Percentiles rank a stretch among this genome's conserved stretches.
phyloP scores from a whole-genome alignment of 92 coral and sea anemone genomes.

The Parazoanthus swiftii region DNA sequence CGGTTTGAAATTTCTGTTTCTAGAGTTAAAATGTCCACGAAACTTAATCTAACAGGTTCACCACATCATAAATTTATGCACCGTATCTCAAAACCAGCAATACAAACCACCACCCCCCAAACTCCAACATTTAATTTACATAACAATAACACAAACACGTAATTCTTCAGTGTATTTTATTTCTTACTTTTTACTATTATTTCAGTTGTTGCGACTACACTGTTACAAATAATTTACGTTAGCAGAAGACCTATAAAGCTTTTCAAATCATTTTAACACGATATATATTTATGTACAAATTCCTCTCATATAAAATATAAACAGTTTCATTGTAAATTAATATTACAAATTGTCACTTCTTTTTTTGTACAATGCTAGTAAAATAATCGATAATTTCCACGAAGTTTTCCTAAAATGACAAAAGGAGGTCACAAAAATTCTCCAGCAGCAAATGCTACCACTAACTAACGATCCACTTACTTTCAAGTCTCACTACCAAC shows the following conservation, averaged over 20 bases:
- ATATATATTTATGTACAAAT: constrained; percentile 64
- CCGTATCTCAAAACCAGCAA: no score
- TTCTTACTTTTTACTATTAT: constrained; percentile 9
- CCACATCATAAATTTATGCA: no score
- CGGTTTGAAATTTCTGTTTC: no score
- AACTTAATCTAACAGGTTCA: no score
- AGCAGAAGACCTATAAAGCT: constrained; percentile 38
- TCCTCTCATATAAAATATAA: constrained; percentile 72
- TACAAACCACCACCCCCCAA: no score
- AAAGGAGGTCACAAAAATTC: neutral
- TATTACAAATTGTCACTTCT: constrained; percentile 35
- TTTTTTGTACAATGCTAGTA: constrained; percentile 36
- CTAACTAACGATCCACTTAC: neutral
- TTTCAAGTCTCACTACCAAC: neutral
- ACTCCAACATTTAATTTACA: neutral
- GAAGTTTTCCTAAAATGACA: constrained; percentile 35
- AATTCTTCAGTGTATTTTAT: neutral
- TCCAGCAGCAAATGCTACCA: neutral
- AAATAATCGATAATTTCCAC: constrained; percentile 32
- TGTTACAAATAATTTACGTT: constrained; percentile 51
- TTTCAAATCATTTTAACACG: constrained; percentile 54
- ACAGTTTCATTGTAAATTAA: constrained; percentile 52
- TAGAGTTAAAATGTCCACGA: no score
- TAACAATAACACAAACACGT: neutral
- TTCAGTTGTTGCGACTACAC: constrained; percentile 18